Evolutionary conservation across 2,113 vertebrate species (phyloP), one percentile per base, ranked within the genome.

Genomic region (Phocoena sinus): DNA sequence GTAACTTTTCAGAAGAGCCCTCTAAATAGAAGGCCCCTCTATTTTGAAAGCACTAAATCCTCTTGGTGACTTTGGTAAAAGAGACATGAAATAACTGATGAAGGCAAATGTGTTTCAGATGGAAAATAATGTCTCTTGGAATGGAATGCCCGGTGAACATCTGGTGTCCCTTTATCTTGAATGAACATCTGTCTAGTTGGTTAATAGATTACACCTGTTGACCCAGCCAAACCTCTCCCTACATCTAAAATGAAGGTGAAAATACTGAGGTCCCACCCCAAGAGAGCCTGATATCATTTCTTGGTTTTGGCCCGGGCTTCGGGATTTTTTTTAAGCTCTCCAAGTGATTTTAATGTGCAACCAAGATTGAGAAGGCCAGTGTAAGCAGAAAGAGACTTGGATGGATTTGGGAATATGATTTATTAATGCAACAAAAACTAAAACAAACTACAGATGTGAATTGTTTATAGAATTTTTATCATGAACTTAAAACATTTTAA

Each of bases 91-190:
- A 33, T 83, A 93, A 80, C 79, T 71, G 86, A 89, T 41, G 73
- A 89, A 89, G 82, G 92, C 58, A 87, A 82, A 87, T 65, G 60
- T 80, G 50, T 70, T 95, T 95, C 95, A 96, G 89, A 89, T 93
- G 89, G 89, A 76, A 95, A 93, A 86, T 76, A 79, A 91, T 56
- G 62, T 68, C 14, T 95, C 83, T 93, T 95, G 83, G 77, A 89
- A 65, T 56, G 86, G 68, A 93, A 70, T 38, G 82, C 36, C 81
- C 68, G 74, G 85, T n/a, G 80, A 89, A 88, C 94, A 92, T 90
- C 96, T 96, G 94, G 68, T 86, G 68, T 81, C 73, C 76, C 70
- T 94, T 94, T 90, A 62, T 67, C n/a, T 6, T 80, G 70, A 91
- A 85, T 62, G 79, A 94, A 91, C 25, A 89, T 68, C 89, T 92